These are phyloP conservation scores for Chiloscyllium plagiosum DNA, from an alignment of 2,113 vertebrate genomes.

Conservation along the genomic window DNA sequence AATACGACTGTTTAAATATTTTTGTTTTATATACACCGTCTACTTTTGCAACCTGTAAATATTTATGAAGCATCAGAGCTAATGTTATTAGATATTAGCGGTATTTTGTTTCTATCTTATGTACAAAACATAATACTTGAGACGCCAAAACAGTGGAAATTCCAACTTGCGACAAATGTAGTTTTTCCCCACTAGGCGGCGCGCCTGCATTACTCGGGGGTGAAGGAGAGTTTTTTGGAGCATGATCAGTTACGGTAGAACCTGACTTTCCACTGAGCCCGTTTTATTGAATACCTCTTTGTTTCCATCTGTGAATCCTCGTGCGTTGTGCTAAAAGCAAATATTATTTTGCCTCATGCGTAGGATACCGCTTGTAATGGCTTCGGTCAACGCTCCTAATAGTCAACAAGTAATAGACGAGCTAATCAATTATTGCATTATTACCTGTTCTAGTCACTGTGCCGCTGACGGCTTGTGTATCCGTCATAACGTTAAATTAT, in stretches of 20 bases:
- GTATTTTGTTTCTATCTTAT: constrained; percentile 34
- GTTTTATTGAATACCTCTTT: constrained; percentile 4
- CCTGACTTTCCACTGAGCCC: constrained; percentile 5
- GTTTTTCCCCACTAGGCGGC: not conserved
- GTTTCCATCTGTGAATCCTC: constrained; percentile 2
- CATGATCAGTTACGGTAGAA: not conserved
- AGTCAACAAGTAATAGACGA: not conserved
- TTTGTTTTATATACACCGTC: constrained; percentile 36
- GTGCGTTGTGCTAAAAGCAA: not conserved
- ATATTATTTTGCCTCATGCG: not conserved
- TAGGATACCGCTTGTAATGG: not conserved
- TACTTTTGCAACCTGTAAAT: constrained; percentile 36
- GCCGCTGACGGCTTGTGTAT: not conserved
- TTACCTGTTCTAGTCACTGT: not conserved
- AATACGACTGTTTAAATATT: constrained; percentile 34
- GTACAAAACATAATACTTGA: not conserved
- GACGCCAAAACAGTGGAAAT: constrained; percentile 10
- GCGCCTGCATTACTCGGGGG: not conserved
- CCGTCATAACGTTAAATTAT: not conserved
- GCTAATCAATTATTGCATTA: not conserved
- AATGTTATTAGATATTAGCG: constrained; percentile 37
- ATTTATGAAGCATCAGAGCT: constrained; percentile 35
- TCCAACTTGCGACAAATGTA: not conserved
- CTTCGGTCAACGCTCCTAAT: not conserved
- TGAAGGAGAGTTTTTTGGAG: not conserved